Conservation (phyloP, 2,888 invertebrate genomes). For the Lissonota sp. region DNA sequence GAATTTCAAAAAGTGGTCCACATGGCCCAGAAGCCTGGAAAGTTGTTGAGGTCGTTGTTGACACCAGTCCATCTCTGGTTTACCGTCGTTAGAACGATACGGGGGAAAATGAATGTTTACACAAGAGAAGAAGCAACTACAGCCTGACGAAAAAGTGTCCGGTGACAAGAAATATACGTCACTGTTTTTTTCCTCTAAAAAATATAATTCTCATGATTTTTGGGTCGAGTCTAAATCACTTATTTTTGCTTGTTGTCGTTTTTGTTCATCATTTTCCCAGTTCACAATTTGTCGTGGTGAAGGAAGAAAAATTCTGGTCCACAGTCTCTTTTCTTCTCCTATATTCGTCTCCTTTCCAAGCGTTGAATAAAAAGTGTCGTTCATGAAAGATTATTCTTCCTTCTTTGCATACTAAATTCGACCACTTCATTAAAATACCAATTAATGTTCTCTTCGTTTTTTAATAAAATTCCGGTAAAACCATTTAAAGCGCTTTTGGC, state of each 20-base stretch:
- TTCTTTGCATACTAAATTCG: constrained; percentile 1
- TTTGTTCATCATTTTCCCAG: too few species aligned
- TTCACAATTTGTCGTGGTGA: too few species aligned
- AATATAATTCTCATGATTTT: too few species aligned
- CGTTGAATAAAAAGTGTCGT: neutral
- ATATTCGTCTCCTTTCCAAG: neutral
- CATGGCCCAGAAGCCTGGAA: constrained; percentile 31
- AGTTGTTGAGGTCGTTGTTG: constrained; percentile 50
- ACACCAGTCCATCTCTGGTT: constrained; percentile 32
- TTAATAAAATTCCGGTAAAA: constrained; percentile 69
- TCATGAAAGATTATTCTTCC: constrained; percentile 1
- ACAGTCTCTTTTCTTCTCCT: neutral
- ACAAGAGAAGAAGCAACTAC: constrained; percentile 69
- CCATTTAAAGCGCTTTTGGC: constrained; percentile 64
- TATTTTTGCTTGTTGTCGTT: too few species aligned
- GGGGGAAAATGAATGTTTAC: constrained; percentile 71
- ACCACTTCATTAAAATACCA: constrained; percentile 69
- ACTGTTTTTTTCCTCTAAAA: too few species aligned
- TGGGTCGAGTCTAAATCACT: too few species aligned
- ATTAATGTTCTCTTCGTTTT: constrained; percentile 68
- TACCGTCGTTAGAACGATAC: constrained; percentile 9
- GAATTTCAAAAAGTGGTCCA: constrained; percentile 34
- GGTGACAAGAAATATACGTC: too few species aligned
- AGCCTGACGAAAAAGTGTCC: neutral
- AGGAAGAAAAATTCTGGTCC: too few species aligned